Conservation (phyloP, 2,113 vertebrate genomes). For the Trematomus loennbergii region DNA sequence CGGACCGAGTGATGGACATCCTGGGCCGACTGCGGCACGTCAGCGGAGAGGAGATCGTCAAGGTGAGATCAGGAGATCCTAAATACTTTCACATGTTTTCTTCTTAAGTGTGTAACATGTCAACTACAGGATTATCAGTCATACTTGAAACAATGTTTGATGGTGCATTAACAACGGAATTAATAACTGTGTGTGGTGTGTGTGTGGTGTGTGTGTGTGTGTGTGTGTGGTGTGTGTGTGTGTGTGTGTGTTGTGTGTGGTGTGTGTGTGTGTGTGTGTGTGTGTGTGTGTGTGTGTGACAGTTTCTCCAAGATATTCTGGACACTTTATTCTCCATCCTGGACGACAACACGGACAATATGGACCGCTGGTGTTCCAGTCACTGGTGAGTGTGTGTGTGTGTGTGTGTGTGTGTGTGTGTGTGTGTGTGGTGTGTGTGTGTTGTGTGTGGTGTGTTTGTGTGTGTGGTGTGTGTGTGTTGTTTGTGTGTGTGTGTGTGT, state of each 20-base stretch:
- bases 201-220: no score
- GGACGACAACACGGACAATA: slow-evolving; percentile 98
- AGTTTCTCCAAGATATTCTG: slow-evolving; percentile 96
- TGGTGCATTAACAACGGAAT: no score
- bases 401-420: no score
- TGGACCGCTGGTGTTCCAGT: slow-evolving; percentile 94
- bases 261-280: slow-evolving; percentile 30
- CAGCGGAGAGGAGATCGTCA: slow-evolving; percentile 95
- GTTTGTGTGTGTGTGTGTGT: no score
- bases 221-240: no score
- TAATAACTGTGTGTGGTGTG: no score
- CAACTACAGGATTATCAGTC: no score
- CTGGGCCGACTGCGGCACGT: slow-evolving; percentile 92
- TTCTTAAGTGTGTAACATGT: neutral
- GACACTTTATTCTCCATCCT: slow-evolving; percentile 95
- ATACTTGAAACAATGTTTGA: no score
- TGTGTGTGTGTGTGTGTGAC: slow-evolving; percentile 48
- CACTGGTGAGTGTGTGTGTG: slow-evolving; percentile 83
- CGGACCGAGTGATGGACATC: slow-evolving; percentile 94
- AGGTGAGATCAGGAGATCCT: slow-evolving; percentile 79
- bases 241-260: neutral
- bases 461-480: no score
- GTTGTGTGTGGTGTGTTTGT: no score
- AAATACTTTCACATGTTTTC: neutral
- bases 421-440: no score